Conservation (phyloP, 2,888 invertebrate species). For the Xanthia icteritia region DNA sequence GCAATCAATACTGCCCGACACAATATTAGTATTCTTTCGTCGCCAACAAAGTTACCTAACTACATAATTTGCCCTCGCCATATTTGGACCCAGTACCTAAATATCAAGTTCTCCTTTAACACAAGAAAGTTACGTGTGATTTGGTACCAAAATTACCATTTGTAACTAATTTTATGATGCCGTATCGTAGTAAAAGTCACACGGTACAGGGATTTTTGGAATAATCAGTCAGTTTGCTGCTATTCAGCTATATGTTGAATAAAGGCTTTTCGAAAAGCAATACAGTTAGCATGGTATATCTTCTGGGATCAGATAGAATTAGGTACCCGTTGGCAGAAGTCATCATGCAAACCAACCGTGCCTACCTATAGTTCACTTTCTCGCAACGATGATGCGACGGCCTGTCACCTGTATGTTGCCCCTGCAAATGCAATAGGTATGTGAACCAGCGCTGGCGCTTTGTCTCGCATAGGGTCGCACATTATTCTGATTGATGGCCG, state of each 20-base stretch:
- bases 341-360: background rate
- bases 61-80: constrained; percentile 50
- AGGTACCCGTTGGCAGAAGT: background rate
- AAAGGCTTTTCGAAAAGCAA: background rate
- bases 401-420: background rate
- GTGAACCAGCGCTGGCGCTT: no score
- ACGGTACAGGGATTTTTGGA: background rate
- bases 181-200: background rate
- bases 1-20: constrained; percentile 19
- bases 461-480: no score
- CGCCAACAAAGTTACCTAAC: constrained; percentile 42
- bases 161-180: background rate
- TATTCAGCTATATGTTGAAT: no score
- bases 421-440: background rate
- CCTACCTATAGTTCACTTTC: background rate
- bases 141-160: constrained; percentile 35
- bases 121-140: constrained; percentile 58
- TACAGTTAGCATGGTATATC: background rate
- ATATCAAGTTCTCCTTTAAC: constrained; percentile 60
- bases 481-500: no score
- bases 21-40: constrained; percentile 58
- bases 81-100: constrained; percentile 61
- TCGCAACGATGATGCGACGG: background rate
- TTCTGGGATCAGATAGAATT: background rate
- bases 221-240: background rate